Base-by-base conservation (phyloP, 2,797 vertebrate genomes). In the Toxotes lorentzi region DNA sequence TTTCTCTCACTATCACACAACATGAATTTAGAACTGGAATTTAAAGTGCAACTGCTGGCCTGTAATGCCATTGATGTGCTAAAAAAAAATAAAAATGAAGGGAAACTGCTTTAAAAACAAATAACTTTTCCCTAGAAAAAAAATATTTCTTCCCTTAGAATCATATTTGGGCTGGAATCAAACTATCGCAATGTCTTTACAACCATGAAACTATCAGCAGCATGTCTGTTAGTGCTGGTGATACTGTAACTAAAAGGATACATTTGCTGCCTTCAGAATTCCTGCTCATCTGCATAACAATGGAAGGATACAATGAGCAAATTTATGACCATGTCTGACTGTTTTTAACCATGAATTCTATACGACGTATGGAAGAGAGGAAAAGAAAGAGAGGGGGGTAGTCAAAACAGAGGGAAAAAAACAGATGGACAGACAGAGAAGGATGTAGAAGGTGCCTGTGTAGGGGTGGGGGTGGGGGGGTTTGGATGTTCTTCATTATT, bases 231-330 rank as follows among this genome's bases (percentile, higher is more conserved):
- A 47, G 62, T 27, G 56, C 50, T 57, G 66, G 5, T 71, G 71
- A 50, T 78, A 45, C 75, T 89, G 82, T 81, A 88, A 79, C 83
- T 83, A 87, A 91, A 88, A 70, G 79, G 79, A 85, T 87, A 61
- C 77, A 70, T 62, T 86, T 10, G 41, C 82, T 84, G 83, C 72
- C 70, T 82, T 85, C 74, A 74, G 51, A 84, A 70, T 77, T 73
- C 63, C 65, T 51, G 47, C 79, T 85, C 76, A 93, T 91, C 81
- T 91, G 63, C 90, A 89, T 89, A 78, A 91, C 83, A 91, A 88
- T 76, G 47, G 73, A 63, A 47, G 54, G 60, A 76, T 62, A 81
- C 79, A 86, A 81, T 85, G 79, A 85, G 82, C 65, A 75, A 72
- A 86, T 90, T 72, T 86, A 74, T 72, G 81, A 80, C 77, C 82